These are phyloP conservation scores for Pelecanoides urinatrix DNA, from an alignment of 2,113 vertebrate genomes.

Conservation along the genomic window DNA sequence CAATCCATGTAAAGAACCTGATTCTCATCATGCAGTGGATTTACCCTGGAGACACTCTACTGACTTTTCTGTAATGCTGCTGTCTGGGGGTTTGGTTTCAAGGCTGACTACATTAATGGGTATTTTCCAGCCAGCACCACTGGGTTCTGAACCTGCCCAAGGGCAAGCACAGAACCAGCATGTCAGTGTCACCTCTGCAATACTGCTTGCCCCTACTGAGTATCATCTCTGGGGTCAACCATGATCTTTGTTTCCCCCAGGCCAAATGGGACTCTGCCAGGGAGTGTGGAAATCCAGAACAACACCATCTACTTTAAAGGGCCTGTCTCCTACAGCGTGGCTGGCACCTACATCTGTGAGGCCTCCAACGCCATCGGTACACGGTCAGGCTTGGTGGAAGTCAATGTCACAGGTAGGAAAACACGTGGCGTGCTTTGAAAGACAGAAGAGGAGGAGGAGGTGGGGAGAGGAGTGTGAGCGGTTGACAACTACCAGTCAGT, in stretches of 20 bases:
- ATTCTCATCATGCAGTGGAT: not conserved
- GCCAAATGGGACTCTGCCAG: slow-evolving; percentile 91
- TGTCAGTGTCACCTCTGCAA: not conserved
- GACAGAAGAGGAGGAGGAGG: not conserved
- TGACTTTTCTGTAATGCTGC: not conserved
- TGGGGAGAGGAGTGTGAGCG: not conserved
- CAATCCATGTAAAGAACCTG: not conserved
- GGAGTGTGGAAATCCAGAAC: slow-evolving; percentile 91
- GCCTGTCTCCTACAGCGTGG: slow-evolving; percentile 85
- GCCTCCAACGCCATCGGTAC: slow-evolving; percentile 94
- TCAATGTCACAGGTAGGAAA: slow-evolving; percentile 95
- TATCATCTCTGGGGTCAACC: not conserved
- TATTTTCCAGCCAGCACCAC: not conserved
- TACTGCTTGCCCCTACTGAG: not conserved
- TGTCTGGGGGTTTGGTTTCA: not conserved
- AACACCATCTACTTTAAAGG: slow-evolving; percentile 94
- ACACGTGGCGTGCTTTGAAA: not conserved
- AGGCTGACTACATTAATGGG: not conserved
- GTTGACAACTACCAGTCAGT: not conserved
- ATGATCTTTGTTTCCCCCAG: slow-evolving; percentile 60
- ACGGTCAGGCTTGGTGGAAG: slow-evolving; percentile 90
- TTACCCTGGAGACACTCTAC: not conserved
- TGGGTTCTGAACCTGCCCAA: not conserved
- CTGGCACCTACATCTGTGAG: slow-evolving; percentile 92
- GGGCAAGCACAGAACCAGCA: not conserved